phyloP scores from a whole-genome alignment of 2,888 invertebrate genomes.

The Cepaea hortensis region DNA sequence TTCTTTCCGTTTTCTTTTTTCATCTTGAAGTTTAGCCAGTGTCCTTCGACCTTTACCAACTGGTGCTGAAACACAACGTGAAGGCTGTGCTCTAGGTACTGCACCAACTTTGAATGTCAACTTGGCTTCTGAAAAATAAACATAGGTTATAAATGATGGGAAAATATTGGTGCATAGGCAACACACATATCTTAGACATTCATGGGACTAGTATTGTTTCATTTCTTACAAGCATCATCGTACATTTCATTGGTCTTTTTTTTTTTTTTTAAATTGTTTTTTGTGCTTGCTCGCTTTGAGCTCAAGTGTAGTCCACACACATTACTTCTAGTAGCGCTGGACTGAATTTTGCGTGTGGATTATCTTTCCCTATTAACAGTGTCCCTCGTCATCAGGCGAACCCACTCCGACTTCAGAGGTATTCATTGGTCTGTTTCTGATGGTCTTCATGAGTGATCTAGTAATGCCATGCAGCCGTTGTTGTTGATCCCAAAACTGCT shows the following conservation, averaged over 20 bases:
- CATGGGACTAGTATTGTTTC: not conserved
- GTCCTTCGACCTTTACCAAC: conserved; percentile 61
- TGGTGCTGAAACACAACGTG: conserved; percentile 57
- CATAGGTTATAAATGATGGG: not conserved
- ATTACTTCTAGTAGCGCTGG: too few relatives aligned
- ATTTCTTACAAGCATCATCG: too few relatives aligned
- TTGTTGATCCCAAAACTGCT: too few relatives aligned
- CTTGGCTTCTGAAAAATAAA: not conserved
- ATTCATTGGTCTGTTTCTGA: not conserved
- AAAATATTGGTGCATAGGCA: not conserved
- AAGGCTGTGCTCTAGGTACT: conserved; percentile 49
- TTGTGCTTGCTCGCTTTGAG: too few relatives aligned
- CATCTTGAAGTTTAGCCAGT: conserved; percentile 60
- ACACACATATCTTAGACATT: not conserved
- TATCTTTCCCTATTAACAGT: too few relatives aligned
- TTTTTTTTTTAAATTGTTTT: too few relatives aligned
- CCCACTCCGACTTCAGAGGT: too few relatives aligned
- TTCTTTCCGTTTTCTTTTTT: conserved; percentile 63
- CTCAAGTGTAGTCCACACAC: too few relatives aligned
- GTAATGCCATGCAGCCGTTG: too few relatives aligned
- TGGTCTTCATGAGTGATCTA: not conserved
- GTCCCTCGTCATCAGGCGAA: too few relatives aligned
- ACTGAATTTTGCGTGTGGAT: too few relatives aligned
- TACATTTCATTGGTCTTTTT: too few relatives aligned
- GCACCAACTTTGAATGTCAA: conserved; percentile 42